Percentiles rank a stretch among this genome's conserved stretches.
These are phyloP conservation scores for Pollenia labialis DNA, from an alignment of 2,888 invertebrate genomes.

Conservation along the genomic window DNA sequence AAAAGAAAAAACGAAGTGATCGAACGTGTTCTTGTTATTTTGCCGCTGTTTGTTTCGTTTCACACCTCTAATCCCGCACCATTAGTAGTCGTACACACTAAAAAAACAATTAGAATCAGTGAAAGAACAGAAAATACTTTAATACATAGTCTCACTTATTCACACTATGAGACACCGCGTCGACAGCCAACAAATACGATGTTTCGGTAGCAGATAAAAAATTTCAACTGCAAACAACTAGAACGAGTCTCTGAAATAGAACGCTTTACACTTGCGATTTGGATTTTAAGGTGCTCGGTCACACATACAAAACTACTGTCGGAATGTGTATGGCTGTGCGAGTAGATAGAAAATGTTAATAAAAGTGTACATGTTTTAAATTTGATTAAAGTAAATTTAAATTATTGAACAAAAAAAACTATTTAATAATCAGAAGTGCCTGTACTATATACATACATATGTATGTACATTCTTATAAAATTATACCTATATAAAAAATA, in stretches of 20 bases:
- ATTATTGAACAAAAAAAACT: constrained; percentile 1
- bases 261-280: constrained; percentile 83
- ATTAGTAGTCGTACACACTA: constrained; percentile 49
- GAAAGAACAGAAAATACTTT: constrained; percentile 59
- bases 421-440: constrained; percentile 65
- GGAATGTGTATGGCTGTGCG: constrained; percentile 55
- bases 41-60: constrained; percentile 72
- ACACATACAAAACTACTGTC: constrained; percentile 54
- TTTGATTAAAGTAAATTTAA: constrained; percentile 24
- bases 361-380: constrained; percentile 37
- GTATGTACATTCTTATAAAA: background rate
- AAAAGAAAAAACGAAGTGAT: constrained; percentile 76
- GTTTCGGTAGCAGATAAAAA: constrained; percentile 64
- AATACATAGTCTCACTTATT: constrained; percentile 56
- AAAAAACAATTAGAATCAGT: constrained; percentile 69
- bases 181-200: constrained; percentile 64
- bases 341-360: constrained; percentile 20
- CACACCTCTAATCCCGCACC: constrained; percentile 64
- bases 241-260: constrained; percentile 81
- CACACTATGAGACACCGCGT: constrained; percentile 64
- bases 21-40: constrained; percentile 75
- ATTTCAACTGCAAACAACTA: constrained; percentile 76
- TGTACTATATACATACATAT: constrained; percentile 37
- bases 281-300: constrained; percentile 82
- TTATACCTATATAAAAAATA: constrained; percentile 13